phyloP scores from a whole-genome alignment of 53 echinoderm and acorn worm species.

The Apostichopus leukothele region DNA sequence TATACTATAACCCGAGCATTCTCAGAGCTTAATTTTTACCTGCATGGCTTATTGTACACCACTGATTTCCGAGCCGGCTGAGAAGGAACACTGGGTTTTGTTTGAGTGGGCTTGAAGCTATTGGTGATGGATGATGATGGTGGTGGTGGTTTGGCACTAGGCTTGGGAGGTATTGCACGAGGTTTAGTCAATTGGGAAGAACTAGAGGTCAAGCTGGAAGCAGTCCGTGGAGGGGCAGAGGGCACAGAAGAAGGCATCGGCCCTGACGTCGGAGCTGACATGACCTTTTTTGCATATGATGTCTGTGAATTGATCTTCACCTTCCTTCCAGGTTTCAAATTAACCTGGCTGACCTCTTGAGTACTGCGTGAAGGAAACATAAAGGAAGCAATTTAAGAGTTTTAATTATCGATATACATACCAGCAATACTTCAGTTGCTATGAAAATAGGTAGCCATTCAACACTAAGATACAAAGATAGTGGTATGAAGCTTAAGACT shows the following conservation, averaged over 20 bases:
- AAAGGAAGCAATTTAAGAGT: neutral
- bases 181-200: slow-evolving; percentile 54
- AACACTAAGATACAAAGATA: no score
- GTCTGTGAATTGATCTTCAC: slow-evolving; percentile 70
- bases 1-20: neutral
- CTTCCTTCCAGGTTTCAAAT: slow-evolving; percentile 76
- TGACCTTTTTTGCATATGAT: slow-evolving; percentile 56
- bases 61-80: slow-evolving; percentile 43
- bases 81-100: neutral
- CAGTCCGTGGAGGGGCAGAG: slow-evolving; percentile 29
- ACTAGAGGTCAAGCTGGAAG: slow-evolving; percentile 51
- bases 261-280: slow-evolving; percentile 33
- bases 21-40: slow-evolving; percentile 50
- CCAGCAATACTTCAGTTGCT: neutral
- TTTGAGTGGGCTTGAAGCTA: slow-evolving; percentile 25
- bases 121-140: neutral
- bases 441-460: neutral
- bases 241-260: slow-evolving; percentile 5
- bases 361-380: slow-evolving; percentile 60
- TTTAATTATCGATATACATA: neutral
- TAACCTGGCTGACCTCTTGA: slow-evolving; percentile 79
- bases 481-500: no score
- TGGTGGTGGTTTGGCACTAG: slow-evolving; percentile 32
- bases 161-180: slow-evolving; percentile 78
- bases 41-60: slow-evolving; percentile 73